Base-by-base conservation (phyloP, 2,113 vertebrate species). In the Urocitellus parryii region DNA sequence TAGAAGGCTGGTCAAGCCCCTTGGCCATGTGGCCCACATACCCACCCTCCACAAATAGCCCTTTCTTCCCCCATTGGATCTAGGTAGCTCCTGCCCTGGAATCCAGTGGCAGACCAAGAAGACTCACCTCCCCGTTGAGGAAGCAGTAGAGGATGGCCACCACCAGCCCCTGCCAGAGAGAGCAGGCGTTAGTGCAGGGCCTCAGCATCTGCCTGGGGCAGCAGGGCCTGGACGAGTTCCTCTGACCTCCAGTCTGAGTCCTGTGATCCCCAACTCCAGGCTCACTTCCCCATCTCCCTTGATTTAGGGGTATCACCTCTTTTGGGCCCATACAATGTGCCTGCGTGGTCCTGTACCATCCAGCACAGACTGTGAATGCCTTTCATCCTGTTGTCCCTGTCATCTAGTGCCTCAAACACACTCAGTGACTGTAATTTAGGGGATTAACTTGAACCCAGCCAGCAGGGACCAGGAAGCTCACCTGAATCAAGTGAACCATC, bases 111-210 rank as follows among this genome's bases (percentile, higher is more conserved):
- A 61, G 17, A 39, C 45, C 2, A 2, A 45, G 18, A 91, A 90
- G 96, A 98, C 99, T 98, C 97, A 99, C 99, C 99, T 99, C 99
- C 86, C 99, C 99, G 3, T 99, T 99, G 98, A 99, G 99, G 98
- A 99, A 99, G 97, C 99, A 99, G 98, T 99, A 99, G 85, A 99
- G 99, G n/a, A 99, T 88, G 4, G 99, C 99, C 93, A 99, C 99
- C 61, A 99, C 99, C 97, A 99, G 99, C 51, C 99, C 99, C 99
- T 99, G 96, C 39, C 16, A 2, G 48, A 68, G 45, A 78, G 39
- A 93, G 53, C 45, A 72, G 34, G 11, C 0, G 25, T 97, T 39
- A 96, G 74, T 16, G 5, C 3, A 14, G 39, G 29, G 37, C 42
- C 29, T 17, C 42, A 3, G n/a, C 37, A 0, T 45, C 2, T 5